A percentile compares a stretch with the other conserved stretches of the same genome.
Conservation (phyloP, 2,797 vertebrate species). For the Serranus cabrilla region DNA sequence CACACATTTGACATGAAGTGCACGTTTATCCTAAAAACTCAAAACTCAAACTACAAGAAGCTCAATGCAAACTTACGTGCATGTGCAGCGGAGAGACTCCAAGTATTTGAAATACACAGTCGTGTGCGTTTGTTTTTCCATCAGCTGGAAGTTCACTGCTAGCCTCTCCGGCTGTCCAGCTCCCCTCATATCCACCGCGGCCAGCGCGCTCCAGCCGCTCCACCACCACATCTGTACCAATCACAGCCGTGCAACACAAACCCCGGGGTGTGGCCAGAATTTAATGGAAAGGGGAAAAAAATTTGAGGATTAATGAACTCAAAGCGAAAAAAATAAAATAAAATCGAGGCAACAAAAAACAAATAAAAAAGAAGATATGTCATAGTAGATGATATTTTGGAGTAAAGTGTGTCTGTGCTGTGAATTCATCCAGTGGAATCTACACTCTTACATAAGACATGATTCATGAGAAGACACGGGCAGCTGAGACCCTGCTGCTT, state of each 20-base stretch:
- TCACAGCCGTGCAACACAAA: not conserved
- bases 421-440: conserved; percentile 11
- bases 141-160: not conserved
- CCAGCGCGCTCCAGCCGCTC: conserved; percentile 28
- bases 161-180: not conserved
- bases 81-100: not conserved
- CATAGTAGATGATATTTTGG: not conserved
- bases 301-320: not conserved
- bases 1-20: not conserved
- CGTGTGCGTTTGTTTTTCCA: not conserved
- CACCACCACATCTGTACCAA: conserved; percentile 35
- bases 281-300: not conserved
- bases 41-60: too few species aligned
- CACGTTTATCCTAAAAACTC: not conserved
- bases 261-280: conserved; percentile 41
- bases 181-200: not conserved
- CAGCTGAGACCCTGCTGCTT: conserved; percentile 11
- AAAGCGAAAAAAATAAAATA: too few species aligned
- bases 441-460: not conserved
- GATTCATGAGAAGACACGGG: not conserved
- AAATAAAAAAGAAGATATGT: not conserved
- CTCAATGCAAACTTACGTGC: conserved; percentile 23
- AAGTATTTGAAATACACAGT: not conserved
- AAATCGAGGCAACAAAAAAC: too few species aligned
- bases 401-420: not conserved